These are phyloP conservation scores for Iselma pallidipennis DNA, from an alignment of 2,888 invertebrate species.

Conservation along the genomic window DNA sequence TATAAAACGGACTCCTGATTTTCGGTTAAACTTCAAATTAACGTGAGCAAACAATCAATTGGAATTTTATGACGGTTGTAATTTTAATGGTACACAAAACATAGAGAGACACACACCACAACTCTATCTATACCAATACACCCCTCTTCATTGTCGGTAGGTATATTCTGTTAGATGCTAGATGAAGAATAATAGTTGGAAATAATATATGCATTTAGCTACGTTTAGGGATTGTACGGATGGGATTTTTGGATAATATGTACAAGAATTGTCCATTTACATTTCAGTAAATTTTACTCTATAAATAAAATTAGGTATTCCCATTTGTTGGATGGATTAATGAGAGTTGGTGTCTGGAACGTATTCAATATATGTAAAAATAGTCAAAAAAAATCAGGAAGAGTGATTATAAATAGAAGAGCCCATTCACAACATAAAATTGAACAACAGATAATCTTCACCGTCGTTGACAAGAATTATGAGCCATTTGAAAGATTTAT, in stretches of 20 bases:
- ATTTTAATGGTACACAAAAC: slow-evolving; percentile 24
- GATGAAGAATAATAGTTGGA: no score
- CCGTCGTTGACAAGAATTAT: not conserved
- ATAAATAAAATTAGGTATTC: no score
- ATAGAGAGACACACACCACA: slow-evolving; percentile 1
- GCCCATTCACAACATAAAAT: not conserved
- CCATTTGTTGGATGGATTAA: not conserved
- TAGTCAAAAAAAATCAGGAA: not conserved
- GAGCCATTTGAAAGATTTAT: not conserved
- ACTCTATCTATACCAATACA: slow-evolving; percentile 8
- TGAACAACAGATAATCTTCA: not conserved
- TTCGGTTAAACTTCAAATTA: slow-evolving; percentile 31
- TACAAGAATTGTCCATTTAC: not conserved
- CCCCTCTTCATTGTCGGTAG: not conserved
- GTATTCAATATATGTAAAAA: no score
- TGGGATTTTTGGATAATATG: not conserved
- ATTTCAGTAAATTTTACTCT: no score
- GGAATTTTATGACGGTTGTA: slow-evolving; percentile 23
- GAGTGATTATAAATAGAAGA: not conserved
- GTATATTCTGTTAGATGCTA: not conserved
- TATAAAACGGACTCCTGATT: slow-evolving; percentile 48
- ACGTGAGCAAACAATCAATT: slow-evolving; percentile 27
- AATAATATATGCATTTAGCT: no score
- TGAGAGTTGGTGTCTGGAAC: no score
- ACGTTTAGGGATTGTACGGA: not conserved